phyloP scores from a whole-genome alignment of 1,140 invertebrate species.

The Aphis gossypii region DNA sequence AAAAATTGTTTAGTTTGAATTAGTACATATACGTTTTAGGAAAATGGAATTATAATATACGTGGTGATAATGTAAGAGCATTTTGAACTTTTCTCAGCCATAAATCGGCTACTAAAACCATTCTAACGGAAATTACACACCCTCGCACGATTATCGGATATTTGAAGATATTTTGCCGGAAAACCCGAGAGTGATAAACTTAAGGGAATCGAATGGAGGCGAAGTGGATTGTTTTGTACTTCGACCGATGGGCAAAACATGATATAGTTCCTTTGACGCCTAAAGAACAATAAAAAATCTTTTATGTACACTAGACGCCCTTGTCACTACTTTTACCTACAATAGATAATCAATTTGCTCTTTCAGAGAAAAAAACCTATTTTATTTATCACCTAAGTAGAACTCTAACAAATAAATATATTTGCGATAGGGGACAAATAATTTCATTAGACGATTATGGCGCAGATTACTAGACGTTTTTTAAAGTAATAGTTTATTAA shows the following conservation, averaged over 20 bases:
- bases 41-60: not conserved
- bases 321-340: conserved; percentile 23
- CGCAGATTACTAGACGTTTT: not conserved
- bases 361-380: not conserved
- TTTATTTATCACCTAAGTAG: not conserved
- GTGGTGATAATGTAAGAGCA: not conserved
- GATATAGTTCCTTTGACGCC: conserved; percentile 51
- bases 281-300: not conserved
- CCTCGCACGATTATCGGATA: conserved; percentile 46
- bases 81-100: conserved; percentile 52
- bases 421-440: not conserved
- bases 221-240: conserved; percentile 37
- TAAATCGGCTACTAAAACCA: conserved; percentile 53
- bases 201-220: conserved; percentile 9
- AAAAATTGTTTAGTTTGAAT: conserved; percentile 36
- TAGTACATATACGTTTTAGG: not conserved
- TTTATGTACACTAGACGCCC: not conserved
- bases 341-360: not conserved
- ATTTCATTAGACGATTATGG: not conserved
- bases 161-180: conserved; percentile 53
- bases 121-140: conserved; percentile 56
- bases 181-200: conserved; percentile 43
- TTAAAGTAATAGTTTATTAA: not conserved
- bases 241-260: conserved; percentile 19
- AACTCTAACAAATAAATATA: not conserved